phyloP scores from a whole-genome alignment of 2,113 vertebrate genomes.

The Plecturocebus donacophilus region DNA sequence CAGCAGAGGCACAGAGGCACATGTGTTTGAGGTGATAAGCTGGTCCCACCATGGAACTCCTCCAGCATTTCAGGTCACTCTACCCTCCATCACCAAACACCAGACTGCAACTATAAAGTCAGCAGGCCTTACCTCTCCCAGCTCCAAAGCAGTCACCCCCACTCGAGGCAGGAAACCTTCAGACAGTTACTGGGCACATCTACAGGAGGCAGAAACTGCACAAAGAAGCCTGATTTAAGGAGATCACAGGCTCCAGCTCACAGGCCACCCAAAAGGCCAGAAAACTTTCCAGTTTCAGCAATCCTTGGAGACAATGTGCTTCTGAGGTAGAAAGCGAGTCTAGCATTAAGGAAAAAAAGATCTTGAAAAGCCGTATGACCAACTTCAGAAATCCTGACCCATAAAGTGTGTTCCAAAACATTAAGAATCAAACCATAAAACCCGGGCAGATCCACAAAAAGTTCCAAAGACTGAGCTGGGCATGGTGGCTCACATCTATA shows the following conservation, averaged over 20 bases:
- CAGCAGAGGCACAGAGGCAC: background rate
- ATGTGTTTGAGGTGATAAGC: background rate
- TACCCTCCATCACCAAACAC: background rate
- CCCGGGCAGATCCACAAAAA: background rate
- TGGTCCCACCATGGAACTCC: background rate
- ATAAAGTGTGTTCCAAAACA: background rate
- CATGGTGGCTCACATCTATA: background rate
- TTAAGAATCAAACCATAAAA: background rate
- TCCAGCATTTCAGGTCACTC: background rate
- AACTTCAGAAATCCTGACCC: background rate
- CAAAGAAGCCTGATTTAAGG: background rate
- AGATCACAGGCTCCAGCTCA: background rate
- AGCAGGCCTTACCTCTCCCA: too few species aligned
- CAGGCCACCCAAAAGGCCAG: background rate
- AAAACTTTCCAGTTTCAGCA: background rate
- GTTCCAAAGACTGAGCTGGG: background rate
- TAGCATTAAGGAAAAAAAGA: background rate
- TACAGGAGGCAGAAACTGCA: background rate
- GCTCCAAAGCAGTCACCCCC: too few species aligned
- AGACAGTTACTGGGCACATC: background rate
- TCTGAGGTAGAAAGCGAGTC: conserved; percentile 14
- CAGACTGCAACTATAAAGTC: too few species aligned
- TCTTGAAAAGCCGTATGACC: background rate
- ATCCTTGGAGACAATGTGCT: background rate
- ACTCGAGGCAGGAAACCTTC: too few species aligned